Conservation (phyloP, 2,113 vertebrate genomes). For the Rafetus swinhoei region DNA sequence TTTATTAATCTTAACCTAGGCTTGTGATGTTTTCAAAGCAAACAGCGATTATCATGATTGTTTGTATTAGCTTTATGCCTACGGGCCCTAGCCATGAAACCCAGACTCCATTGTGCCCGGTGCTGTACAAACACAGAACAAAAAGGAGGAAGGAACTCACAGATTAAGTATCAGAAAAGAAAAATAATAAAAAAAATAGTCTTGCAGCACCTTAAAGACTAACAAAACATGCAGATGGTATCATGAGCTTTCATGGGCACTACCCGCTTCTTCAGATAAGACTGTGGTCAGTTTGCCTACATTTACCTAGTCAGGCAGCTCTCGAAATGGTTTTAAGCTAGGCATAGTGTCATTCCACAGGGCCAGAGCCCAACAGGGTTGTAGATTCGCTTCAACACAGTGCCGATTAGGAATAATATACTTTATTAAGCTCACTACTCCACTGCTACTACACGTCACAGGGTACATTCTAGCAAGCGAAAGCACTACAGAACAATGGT, state of each 20-base stretch:
- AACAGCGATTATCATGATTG: neutral
- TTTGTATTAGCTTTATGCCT: neutral
- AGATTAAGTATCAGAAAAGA: neutral
- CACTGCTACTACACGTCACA: too few relatives aligned
- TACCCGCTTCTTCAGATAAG: too few relatives aligned
- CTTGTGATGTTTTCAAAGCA: neutral
- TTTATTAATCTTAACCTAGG: neutral
- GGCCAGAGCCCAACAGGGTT: too few relatives aligned
- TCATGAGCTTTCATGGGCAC: too few relatives aligned
- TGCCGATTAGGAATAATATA: too few relatives aligned
- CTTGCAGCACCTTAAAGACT: too few relatives aligned
- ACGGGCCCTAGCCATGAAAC: neutral
- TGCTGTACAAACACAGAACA: neutral
- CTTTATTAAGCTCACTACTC: too few relatives aligned
- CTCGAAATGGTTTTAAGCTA: constrained; percentile 25
- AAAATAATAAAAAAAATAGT: too few relatives aligned
- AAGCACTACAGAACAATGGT: too few relatives aligned
- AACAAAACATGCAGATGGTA: too few relatives aligned
- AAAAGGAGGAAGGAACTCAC: neutral
- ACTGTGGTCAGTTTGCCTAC: neutral
- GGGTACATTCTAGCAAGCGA: too few relatives aligned
- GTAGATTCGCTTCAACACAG: too few relatives aligned
- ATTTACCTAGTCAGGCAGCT: constrained; percentile 11
- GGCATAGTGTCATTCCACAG: neutral
- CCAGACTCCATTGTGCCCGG: neutral